These are phyloP conservation scores for Crocidura indochinensis DNA, from an alignment of 2,797 vertebrate genomes.

Conservation along the genomic window DNA sequence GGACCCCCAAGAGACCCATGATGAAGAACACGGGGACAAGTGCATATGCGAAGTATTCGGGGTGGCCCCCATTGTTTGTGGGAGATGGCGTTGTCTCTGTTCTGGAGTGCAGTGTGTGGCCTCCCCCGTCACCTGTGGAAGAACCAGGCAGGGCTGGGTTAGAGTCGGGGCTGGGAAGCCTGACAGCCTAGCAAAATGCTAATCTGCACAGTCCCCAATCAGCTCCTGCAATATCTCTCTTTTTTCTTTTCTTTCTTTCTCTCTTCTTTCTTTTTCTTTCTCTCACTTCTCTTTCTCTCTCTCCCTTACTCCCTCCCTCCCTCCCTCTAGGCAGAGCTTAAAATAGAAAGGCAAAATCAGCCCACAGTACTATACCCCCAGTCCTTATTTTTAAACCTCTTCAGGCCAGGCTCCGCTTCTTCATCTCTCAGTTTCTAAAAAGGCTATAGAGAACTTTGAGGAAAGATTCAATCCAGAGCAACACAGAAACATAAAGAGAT, in stretches of 20 bases:
- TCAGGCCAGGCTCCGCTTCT: not conserved
- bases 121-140: constrained; percentile 53
- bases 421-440: not conserved
- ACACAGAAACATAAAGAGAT: not conserved
- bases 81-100: constrained; percentile 66
- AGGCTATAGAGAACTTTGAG: not conserved
- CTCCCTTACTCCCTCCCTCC: too few relatives aligned
- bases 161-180: not conserved
- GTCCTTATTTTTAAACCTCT: not conserved
- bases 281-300: too few relatives aligned
- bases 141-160: not conserved
- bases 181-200: not conserved
- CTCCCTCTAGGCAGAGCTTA: too few relatives aligned
- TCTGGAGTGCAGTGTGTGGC: constrained; percentile 52
- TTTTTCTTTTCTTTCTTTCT: too few relatives aligned
- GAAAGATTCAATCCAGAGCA: not conserved
- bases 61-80: constrained; percentile 73
- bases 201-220: not conserved
- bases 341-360: too few relatives aligned
- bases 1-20: constrained; percentile 95
- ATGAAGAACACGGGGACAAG: constrained; percentile 96
- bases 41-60: constrained; percentile 92
- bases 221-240: too few relatives aligned
- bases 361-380: too few relatives aligned
- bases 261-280: too few relatives aligned